Conservation (phyloP, 2,113 vertebrate genomes). For the Sceloporus undulatus region DNA sequence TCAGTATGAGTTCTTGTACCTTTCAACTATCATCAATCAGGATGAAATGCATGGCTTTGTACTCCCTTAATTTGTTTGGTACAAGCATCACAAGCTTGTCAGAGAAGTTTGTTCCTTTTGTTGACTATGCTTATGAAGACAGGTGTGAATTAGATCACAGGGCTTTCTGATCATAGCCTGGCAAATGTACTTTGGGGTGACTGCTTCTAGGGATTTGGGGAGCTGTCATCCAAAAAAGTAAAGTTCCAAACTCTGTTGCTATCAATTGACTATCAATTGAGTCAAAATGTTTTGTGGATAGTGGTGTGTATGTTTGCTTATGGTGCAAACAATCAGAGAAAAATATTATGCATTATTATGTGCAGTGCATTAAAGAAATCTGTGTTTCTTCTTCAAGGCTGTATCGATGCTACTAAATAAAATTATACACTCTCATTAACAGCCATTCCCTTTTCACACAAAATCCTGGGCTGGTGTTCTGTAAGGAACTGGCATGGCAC, state of each 20-base stretch:
- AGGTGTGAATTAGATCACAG: slow-evolving; percentile 59
- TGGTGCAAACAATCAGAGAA: background rate
- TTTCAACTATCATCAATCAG: slow-evolving; percentile 67
- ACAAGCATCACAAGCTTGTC: slow-evolving; percentile 65
- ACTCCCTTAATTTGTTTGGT: slow-evolving; percentile 62
- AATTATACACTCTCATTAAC: background rate
- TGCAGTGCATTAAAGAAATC: background rate
- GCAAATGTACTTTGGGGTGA: too few species aligned
- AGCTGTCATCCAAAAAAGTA: too few species aligned
- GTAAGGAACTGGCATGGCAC: background rate
- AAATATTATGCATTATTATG: background rate
- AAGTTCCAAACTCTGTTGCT: too few species aligned
- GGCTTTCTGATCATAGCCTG: too few species aligned
- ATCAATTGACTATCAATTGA: slow-evolving; percentile 31
- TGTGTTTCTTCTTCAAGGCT: too few species aligned
- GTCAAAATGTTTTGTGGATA: slow-evolving; percentile 52
- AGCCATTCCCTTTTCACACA: background rate
- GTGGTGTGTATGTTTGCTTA: background rate
- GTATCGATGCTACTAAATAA: background rate
- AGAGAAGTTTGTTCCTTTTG: slow-evolving; percentile 62
- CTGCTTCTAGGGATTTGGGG: too few species aligned
- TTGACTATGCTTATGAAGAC: slow-evolving; percentile 56
- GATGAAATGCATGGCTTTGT: slow-evolving; percentile 66
- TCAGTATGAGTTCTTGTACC: slow-evolving; percentile 64
- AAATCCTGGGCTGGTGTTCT: background rate